Conservation (phyloP, 92 coral and sea anemone species). For the Umimayanthus kanabou region DNA sequence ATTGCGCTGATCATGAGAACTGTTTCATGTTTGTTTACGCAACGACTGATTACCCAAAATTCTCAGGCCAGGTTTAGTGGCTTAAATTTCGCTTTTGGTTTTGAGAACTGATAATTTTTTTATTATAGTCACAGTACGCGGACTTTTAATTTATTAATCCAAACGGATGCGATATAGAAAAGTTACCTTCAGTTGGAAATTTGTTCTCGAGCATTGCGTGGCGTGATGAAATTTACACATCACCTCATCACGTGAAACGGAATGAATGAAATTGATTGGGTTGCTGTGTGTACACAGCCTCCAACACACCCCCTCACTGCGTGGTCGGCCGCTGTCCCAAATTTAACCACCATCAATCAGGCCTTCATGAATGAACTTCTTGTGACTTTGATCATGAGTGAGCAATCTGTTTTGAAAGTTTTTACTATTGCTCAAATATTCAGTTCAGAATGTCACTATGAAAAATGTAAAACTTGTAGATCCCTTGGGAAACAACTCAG, state of each 20-base stretch:
- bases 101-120: not conserved
- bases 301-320: constrained; percentile 5
- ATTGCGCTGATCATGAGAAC: not conserved
- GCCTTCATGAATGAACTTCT: not conserved
- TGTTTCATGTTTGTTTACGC: constrained; percentile 7
- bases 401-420: too few relatives aligned
- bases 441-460: too few relatives aligned
- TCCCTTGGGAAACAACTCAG: too few relatives aligned
- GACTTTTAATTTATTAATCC: not conserved
- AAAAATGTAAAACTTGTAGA: too few relatives aligned
- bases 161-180: not conserved
- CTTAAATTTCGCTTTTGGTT: constrained; percentile 6
- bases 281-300: constrained; percentile 11
- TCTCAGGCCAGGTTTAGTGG: not conserved
- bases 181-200: too few relatives aligned
- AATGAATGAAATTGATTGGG: constrained; percentile 16
- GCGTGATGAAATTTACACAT: constrained; percentile 23
- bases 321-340: not conserved
- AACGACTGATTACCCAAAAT: not conserved
- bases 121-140: not conserved
- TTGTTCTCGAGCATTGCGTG: not conserved
- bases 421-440: too few relatives aligned
- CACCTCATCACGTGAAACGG: constrained; percentile 38
- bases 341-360: too few relatives aligned
- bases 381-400: not conserved